phyloP scores from a whole-genome alignment of 1,140 invertebrate species.

The Aphis gossypii region DNA sequence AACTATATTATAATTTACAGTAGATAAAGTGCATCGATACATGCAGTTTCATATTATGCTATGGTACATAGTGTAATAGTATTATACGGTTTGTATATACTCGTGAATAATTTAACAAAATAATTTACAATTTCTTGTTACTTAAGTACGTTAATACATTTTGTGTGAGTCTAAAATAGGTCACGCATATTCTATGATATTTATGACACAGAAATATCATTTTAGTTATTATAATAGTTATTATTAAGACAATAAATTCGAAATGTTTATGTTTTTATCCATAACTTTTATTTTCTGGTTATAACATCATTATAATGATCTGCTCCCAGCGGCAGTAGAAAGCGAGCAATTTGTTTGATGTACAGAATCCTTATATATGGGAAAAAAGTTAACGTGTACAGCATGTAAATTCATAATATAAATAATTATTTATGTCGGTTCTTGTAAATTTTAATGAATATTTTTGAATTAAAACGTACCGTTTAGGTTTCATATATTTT shows the following conservation, averaged over 20 bases:
- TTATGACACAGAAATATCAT: neutral
- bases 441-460: neutral
- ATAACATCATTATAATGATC: neutral
- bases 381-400: neutral
- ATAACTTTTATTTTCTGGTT: neutral
- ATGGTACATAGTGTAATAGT: neutral
- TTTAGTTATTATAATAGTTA: neutral
- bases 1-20: neutral
- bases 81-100: neutral
- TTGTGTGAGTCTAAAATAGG: neutral
- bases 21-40: neutral
- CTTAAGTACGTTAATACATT: neutral
- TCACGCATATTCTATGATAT: neutral
- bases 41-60: neutral
- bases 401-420: neutral
- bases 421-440: neutral
- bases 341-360: neutral
- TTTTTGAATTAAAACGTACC: neutral
- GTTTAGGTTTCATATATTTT: neutral
- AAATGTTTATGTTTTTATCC: neutral
- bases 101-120: neutral
- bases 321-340: neutral
- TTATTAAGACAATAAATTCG: neutral
- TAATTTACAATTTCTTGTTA: neutral
- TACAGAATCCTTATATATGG: neutral